A percentile compares a stretch with the other conserved stretches of the same genome.
These are phyloP conservation scores for Platichthys stellatus DNA, from an alignment of 2,113 vertebrate species.

Conservation along the genomic window DNA sequence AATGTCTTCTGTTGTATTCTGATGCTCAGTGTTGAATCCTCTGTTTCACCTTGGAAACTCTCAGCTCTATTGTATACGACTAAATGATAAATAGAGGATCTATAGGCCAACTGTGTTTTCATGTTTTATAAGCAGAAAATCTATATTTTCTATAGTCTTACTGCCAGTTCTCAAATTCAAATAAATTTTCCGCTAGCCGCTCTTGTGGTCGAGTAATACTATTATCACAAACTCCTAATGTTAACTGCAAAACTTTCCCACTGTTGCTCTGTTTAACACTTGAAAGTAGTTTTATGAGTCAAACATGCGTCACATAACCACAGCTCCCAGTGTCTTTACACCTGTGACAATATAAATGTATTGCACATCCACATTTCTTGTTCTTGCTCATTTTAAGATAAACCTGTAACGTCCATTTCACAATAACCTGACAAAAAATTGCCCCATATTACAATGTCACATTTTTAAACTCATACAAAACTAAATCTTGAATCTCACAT, in stretches of 20 bases:
- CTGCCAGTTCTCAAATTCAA: constrained; percentile 91
- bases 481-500: too few species aligned
- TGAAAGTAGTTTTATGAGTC: too few species aligned
- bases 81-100: constrained; percentile 47
- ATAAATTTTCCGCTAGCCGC: constrained; percentile 89
- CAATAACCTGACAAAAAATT: too few species aligned
- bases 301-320: too few species aligned
- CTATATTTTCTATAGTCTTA: constrained; percentile 87
- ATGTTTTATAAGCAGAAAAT: constrained; percentile 79
- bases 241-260: constrained; percentile 5
- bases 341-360: too few species aligned
- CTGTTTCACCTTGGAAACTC: constrained; percentile 26
- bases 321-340: too few species aligned
- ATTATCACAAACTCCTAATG: constrained; percentile 24
- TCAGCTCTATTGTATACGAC: constrained; percentile 39
- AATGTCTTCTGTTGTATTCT: constrained; percentile 66
- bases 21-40: constrained; percentile 67
- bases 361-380: too few species aligned
- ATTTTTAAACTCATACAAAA: too few species aligned
- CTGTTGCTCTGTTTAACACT: too few species aligned
- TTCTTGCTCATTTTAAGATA: too few species aligned
- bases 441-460: too few species aligned
- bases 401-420: too few species aligned
- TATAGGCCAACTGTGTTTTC: constrained; percentile 69
- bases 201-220: constrained; percentile 67